Percentiles rank a stretch among this genome's conserved stretches.
Evolutionary conservation across 2,797 vertebrate species (phyloP).

Genomic region (Micromesistius poutassou): DNA sequence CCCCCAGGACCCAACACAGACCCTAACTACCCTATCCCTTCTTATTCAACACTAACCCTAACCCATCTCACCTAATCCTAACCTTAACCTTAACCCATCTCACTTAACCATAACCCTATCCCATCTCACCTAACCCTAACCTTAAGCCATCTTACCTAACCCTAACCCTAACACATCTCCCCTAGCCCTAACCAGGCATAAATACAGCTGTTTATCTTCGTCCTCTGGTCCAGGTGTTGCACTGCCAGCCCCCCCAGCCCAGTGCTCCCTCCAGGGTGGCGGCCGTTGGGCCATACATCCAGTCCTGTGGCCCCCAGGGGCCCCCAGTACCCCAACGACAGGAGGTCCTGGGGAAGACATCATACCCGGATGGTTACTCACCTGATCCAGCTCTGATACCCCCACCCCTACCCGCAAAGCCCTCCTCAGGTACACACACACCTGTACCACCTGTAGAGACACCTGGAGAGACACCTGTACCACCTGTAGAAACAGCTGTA

Average conservation of each 20-base stretch:
- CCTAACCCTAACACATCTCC: too few relatives aligned
- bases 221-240: slow-evolving; percentile 57
- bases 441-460: neutral
- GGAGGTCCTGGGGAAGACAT: slow-evolving; percentile 82
- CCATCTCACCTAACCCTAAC: too few relatives aligned
- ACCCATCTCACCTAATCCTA: too few relatives aligned
- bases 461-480: neutral
- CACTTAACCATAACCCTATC: too few relatives aligned
- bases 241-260: slow-evolving; percentile 72
- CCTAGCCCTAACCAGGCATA: neutral
- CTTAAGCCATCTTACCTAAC: too few relatives aligned
- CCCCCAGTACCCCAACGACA: slow-evolving; percentile 61
- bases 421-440: slow-evolving; percentile 48
- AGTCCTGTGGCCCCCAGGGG: slow-evolving; percentile 64
- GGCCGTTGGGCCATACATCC: slow-evolving; percentile 91
- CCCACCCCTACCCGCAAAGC: slow-evolving; percentile 65
- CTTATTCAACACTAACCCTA: too few relatives aligned
- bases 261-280: slow-evolving; percentile 81
- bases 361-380: slow-evolving; percentile 78
- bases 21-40: too few relatives aligned
- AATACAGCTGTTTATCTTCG: neutral
- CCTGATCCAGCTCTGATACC: slow-evolving; percentile 55
- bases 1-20: too few relatives aligned
- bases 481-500: neutral
- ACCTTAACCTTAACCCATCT: too few relatives aligned